Conservation (phyloP, 1,140 invertebrate genomes). For the Cherax quadricarinatus region DNA sequence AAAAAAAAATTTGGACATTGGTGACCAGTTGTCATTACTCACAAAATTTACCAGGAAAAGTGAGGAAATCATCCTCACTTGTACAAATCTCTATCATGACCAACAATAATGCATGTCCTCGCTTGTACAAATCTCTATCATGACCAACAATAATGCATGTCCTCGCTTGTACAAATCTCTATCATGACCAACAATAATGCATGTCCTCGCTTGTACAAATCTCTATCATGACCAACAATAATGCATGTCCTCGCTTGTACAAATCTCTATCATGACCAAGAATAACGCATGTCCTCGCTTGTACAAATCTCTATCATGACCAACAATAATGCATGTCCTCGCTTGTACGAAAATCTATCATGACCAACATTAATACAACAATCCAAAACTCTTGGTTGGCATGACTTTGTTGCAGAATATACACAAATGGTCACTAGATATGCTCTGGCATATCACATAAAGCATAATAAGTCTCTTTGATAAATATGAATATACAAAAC, state of each 20-base stretch:
- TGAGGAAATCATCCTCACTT: background rate
- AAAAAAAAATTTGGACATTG: background rate
- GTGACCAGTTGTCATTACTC: background rate
- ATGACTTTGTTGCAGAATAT: conserved; percentile 1
- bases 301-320: no score
- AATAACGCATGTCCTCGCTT: no score
- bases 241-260: background rate
- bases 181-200: no score
- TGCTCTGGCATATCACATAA: conserved; percentile 8
- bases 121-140: background rate
- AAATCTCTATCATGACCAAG: no score
- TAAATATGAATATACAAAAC: conserved; percentile 45
- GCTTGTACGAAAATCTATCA: no score
- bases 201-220: background rate
- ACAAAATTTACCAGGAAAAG: background rate
- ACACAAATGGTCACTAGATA: conserved; percentile 15
- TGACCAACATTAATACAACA: background rate
- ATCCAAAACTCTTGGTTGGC: background rate
- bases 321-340: no score
- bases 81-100: no score
- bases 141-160: no score
- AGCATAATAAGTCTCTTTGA: conserved; percentile 6
- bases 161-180: background rate
- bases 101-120: no score
- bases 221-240: no score